These are phyloP conservation scores for Hyposmocoma kahamanoa DNA, from an alignment of 1,140 invertebrate genomes.

Conservation along the genomic window DNA sequence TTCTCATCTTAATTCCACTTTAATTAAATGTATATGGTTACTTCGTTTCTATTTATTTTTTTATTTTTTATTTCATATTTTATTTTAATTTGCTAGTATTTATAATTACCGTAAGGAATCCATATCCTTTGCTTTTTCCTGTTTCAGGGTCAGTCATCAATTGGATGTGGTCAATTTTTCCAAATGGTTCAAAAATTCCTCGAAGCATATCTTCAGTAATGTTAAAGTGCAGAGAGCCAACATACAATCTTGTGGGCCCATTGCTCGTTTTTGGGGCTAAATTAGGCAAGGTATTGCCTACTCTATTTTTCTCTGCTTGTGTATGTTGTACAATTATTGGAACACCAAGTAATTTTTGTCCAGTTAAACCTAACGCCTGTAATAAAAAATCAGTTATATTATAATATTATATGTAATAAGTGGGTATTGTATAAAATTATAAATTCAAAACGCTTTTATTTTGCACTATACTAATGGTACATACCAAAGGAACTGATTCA, in stretches of 20 bases:
- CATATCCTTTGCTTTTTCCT: constrained; percentile 96
- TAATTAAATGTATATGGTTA: too few relatives aligned
- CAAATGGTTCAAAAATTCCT: constrained; percentile 99
- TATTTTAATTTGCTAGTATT: too few relatives aligned
- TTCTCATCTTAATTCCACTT: too few relatives aligned
- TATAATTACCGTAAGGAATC: constrained; percentile 93
- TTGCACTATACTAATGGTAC: too few relatives aligned
- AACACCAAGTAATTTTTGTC: constrained; percentile 96
- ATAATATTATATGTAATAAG: constrained; percentile 5
- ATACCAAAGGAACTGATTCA: constrained; percentile 95
- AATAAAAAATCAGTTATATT: constrained; percentile 39
- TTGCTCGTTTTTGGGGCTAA: constrained; percentile 86
- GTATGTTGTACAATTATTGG: constrained; percentile 99
- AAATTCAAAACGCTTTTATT: too few relatives aligned
- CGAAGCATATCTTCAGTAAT: constrained; percentile 99
- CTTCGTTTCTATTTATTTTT: too few relatives aligned
- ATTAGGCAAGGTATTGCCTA: constrained; percentile 89
- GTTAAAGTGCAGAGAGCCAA: constrained; percentile 98
- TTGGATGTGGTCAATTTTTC: constrained; percentile 98
- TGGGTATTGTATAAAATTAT: constrained; percentile 4
- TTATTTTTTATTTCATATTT: too few relatives aligned
- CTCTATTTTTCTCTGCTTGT: constrained; percentile 98
- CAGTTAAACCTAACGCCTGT: constrained; percentile 95
- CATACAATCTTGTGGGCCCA: constrained; percentile 97
- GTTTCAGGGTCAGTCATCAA: constrained; percentile 96